phyloP scores from a whole-genome alignment of 2,888 invertebrate species.

The Trichopria drosophilae region DNA sequence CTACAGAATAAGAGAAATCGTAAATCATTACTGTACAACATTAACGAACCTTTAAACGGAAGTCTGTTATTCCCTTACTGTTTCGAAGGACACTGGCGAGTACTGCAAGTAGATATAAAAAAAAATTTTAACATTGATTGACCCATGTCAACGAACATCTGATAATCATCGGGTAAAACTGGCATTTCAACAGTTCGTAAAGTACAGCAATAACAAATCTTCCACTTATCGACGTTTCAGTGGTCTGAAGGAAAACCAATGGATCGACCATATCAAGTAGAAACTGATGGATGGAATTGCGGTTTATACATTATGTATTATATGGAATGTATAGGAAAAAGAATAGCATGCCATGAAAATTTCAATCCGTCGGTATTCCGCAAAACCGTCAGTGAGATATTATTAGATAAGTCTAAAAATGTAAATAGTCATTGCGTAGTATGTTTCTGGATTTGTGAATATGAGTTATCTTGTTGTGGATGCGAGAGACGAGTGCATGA shows the following conservation, averaged over 20 bases:
- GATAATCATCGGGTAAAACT: not conserved
- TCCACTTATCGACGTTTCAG: not conserved
- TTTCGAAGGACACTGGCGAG: constrained; percentile 1
- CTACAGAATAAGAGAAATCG: not conserved
- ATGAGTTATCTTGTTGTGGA: too few species aligned
- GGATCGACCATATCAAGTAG: constrained; percentile 5
- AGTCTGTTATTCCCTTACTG: constrained; percentile 5
- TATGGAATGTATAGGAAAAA: constrained; percentile 11
- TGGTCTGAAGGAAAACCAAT: not conserved
- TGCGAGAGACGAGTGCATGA: too few species aligned
- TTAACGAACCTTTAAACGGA: not conserved
- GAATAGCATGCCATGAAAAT: not conserved
- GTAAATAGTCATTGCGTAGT: not conserved
- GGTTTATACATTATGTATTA: constrained; percentile 7
- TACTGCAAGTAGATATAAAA: too few species aligned
- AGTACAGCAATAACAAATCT: not conserved
- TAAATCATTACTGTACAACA: not conserved
- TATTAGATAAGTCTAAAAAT: not conserved
- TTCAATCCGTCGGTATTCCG: not conserved
- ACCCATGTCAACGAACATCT: not conserved
- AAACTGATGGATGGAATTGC: not conserved
- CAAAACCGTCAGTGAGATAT: not conserved
- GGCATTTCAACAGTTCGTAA: not conserved
- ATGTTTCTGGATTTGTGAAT: too few species aligned
- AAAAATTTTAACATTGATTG: constrained; percentile 2